phyloP scores from a whole-genome alignment of 2,113 vertebrate species.

The Tapirus terrestris region DNA sequence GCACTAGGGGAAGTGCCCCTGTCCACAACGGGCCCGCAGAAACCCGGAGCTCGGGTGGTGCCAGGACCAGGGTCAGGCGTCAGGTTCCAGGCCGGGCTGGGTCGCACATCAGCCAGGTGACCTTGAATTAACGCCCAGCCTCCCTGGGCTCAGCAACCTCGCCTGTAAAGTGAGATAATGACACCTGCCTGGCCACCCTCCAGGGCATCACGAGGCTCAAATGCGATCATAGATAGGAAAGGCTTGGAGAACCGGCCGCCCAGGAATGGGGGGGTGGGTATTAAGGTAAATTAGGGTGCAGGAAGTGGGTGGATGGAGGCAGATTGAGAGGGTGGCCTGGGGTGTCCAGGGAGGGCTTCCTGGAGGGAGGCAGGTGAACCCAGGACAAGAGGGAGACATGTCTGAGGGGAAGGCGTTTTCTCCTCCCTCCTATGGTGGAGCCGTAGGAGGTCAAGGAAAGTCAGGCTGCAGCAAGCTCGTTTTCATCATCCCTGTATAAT shows the following conservation, averaged over 20 bases:
- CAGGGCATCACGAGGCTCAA: background rate
- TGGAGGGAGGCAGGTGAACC: background rate
- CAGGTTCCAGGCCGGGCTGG: background rate
- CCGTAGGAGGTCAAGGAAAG: background rate
- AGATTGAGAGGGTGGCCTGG: background rate
- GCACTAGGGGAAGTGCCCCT: background rate
- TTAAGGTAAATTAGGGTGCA: background rate
- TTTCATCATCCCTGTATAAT: rapidly evolving
- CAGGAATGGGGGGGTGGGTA: background rate
- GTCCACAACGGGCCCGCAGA: background rate
- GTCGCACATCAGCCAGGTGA: background rate
- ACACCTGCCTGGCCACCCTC: background rate
- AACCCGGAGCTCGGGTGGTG: rapidly evolving
- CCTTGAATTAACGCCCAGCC: background rate
- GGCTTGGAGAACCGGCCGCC: background rate
- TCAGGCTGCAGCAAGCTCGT: background rate
- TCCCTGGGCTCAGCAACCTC: background rate
- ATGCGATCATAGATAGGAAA: background rate
- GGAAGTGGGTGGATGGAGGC: background rate
- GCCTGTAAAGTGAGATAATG: background rate
- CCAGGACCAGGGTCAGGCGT: background rate
- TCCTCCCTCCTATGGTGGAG: too few species aligned
- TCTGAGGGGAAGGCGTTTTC: background rate
- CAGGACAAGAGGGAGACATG: background rate
- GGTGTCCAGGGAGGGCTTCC: background rate